Base-by-base conservation (phyloP, 2,797 vertebrate species). In the Euthynnus affinis region DNA sequence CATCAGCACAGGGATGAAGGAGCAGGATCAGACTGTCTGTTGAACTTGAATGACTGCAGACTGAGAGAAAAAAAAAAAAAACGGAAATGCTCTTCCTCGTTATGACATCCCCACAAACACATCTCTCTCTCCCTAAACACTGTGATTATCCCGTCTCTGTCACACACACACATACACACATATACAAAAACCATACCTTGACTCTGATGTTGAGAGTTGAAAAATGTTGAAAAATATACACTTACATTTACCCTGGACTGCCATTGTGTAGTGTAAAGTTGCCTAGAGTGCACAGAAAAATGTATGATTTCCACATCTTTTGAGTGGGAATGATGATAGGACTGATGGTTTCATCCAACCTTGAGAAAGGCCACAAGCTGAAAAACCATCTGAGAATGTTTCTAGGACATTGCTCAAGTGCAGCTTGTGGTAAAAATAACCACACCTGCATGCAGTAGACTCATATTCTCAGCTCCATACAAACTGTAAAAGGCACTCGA, bases 41-140 rank as follows among this genome's bases (percentile, higher is more conserved):
- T 86, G 37, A 78, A 86, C 73, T 48, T 64, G 9, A 69, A 78
- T 48, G 67, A 78, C 74, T 62, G 1, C 64, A 53, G 61, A 74
- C 55, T 71, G 44, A 73, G 65, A 61, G 25, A 48, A 48, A 74
- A 10, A 44, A 68, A 61, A 34, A 48, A 48, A 74, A 10, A 44
- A 37, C 1, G 9, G 14, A 62, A 48, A 70, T 51, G 51, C 34
- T 71, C 42, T 53, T 77, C 32, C 46, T 68, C 52, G 56, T 64
- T 22, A 59, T 62, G 55, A 51, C 63, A 64, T 14, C 34, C 29
- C 1, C 23, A 74, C 27, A 55, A 4, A 64, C 12, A 53, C 29
- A 32, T 5, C 29, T 32, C 29, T 32, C 29, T 32, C 29, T 32
- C 6, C 29, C 29, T 32, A 32, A 32, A 32, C 29, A 32, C 29